These are phyloP conservation scores for Horisme vitalbata DNA, from an alignment of 2,888 invertebrate species.

Conservation along the genomic window DNA sequence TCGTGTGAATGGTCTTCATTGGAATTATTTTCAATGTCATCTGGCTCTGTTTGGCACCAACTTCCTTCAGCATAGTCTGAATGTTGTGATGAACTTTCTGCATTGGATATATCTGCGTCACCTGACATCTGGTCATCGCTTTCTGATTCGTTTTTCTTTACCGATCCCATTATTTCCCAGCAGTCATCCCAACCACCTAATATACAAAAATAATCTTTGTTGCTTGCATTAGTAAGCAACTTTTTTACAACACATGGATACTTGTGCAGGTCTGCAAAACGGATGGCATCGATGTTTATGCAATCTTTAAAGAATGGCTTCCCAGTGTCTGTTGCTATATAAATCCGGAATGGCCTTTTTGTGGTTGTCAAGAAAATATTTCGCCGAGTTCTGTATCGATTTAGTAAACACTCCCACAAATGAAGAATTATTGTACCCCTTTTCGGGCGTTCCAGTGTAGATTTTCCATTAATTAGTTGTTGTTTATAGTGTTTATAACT, in stretches of 20 bases:
- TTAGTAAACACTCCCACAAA: constrained; percentile 63
- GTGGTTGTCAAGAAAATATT: constrained; percentile 64
- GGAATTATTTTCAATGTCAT: background rate
- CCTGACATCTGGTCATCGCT: background rate
- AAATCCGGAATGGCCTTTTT: constrained; percentile 59
- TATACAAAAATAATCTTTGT: constrained; percentile 67
- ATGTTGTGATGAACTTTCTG: constrained; percentile 5
- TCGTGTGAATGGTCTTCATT: background rate
- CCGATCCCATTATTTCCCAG: constrained; percentile 71
- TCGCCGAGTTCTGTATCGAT: constrained; percentile 60
- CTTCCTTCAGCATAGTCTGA: constrained; percentile 9
- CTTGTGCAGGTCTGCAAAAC: constrained; percentile 56
- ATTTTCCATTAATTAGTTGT: constrained; percentile 48
- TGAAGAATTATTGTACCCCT: constrained; percentile 19
- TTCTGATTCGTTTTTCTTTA: constrained; percentile 46
- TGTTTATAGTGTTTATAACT: constrained; percentile 64
- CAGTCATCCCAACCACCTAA: constrained; percentile 63
- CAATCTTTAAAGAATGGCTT: constrained; percentile 57
- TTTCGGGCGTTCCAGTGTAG: constrained; percentile 49
- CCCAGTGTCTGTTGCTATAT: constrained; percentile 57
- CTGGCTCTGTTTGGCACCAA: constrained; percentile 4
- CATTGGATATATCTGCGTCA: constrained; percentile 10
- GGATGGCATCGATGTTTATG: constrained; percentile 63
- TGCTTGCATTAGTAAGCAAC: constrained; percentile 57
- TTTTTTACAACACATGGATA: constrained; percentile 68